Evolutionary conservation across 1,140 invertebrate genomes (phyloP), one percentile per base, ranked within the genome.

Genomic region (Maniola jurtina): DNA sequence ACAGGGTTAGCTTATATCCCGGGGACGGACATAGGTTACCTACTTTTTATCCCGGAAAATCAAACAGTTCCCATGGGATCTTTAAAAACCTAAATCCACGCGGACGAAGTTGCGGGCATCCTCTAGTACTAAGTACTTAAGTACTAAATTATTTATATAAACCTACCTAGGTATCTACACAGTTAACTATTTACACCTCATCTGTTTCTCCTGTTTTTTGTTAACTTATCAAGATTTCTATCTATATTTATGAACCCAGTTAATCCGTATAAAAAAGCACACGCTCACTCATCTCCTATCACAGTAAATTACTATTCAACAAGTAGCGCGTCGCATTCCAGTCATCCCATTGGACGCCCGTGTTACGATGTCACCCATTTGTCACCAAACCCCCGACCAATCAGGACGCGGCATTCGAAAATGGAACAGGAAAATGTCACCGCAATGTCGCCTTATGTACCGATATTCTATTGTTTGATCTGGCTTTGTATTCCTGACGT

Each of bases 331-430:
- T 71, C 56, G 61, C 55, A 66, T 66, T 72, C 62, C 71, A 34
- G 61, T 54, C 7, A 52, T 65, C 64, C 66, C 48, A 86, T 89
- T 89, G 85, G 87, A 66, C 62, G 73, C 14, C 33, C 60, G 47
- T n/a, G 65, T 57, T 52, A 77, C 66, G 75, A 78, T 89, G 85
- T 89, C 87, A 81, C 77, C 81, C 85, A 84, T 86, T 87, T 89
- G 87, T 89, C 87, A 88, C 87, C 87, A 89, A 86, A 69, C 70
- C 10, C n/a, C 52, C 71, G 42, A 63, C 87, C 85, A 89, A 88
- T 88, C 71, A 66, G 66, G 67, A 54, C 42, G 66, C 68, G 10
- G 64, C 40, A 25, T 80, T 83, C 64, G 63, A 79, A 81, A 84
- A 80, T 79, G 79, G 86, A 86, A 83, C 76, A 67, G 77, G 72